Base-by-base conservation (phyloP, 1,140 invertebrate species). In the Polyergus mexicanus region DNA sequence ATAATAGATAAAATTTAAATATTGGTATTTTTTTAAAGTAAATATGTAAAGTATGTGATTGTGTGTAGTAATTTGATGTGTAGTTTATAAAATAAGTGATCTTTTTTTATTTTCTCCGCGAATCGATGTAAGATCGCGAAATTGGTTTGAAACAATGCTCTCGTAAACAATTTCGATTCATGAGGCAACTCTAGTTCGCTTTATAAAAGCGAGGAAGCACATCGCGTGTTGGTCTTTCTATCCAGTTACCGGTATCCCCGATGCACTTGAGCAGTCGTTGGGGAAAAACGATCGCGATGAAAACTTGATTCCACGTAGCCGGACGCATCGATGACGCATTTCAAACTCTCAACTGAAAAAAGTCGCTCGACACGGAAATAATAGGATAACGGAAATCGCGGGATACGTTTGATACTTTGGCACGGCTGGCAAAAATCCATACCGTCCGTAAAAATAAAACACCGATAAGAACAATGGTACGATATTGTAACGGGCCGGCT, bases 231-330 rank as follows among this genome's bases (percentile, higher is more conserved):
- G 51, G 38, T 72, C 68, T 83, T 69, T 83, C 72, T 62, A 74
- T 11, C 68, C 54, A 83, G 78, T 74, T 83, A 83, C 68, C 25
- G 68, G 19, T 28, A 60, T 72, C 13, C n/a, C 38, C 78, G 38
- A 83, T 83, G 74, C 72, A 83, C 68, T 83, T 60, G 68, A 25
- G 13, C 78, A 38, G 68, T 35, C 56, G 78, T 83, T 72, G 69
- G 68, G 54, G 54, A 62, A 54, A 72, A 83, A 83, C 78, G 78
- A 83, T 68, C 22, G 13, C 54, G 54, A 83, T 83, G 68, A 83
- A 83, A 83, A 83, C 54, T 83, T 83, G 78, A 83, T 83, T 83
- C 19, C 6, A 41, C 28, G 10, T n/a, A 38, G 47, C 22, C 54
- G 68, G 38, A 35, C 56, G 68, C 68, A 62, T 72, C 78, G 41